Evolutionary conservation across 1,140 invertebrate species (phyloP).

Genomic region (Nephila pilipes): DNA sequence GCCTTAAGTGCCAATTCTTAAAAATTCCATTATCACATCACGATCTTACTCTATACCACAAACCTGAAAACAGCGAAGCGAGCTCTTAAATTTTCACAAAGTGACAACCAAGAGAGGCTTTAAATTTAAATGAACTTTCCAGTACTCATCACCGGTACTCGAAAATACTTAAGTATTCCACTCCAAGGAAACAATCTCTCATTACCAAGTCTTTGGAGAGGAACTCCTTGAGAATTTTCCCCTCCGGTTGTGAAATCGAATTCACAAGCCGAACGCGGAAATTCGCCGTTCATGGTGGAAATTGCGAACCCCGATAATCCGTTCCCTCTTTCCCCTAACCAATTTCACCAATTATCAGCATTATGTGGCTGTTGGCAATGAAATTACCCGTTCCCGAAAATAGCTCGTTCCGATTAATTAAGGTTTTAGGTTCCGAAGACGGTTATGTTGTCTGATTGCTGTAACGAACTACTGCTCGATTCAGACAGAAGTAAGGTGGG

Average conservation of each 20-base stretch:
- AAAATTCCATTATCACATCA: no score
- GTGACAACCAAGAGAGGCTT: background rate
- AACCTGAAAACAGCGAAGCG: no score
- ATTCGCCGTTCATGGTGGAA: slow-evolving; percentile 17
- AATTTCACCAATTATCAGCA: slow-evolving; percentile 32
- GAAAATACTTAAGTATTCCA: background rate
- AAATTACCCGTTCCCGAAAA: slow-evolving; percentile 13
- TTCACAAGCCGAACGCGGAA: background rate
- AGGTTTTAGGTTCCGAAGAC: slow-evolving; percentile 20
- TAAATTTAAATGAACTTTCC: slow-evolving; percentile 3
- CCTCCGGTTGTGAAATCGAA: slow-evolving; percentile 27
- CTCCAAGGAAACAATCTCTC: slow-evolving; percentile 5
- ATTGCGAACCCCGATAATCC: slow-evolving; percentile 19
- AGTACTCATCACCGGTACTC: background rate
- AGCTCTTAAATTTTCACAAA: background rate
- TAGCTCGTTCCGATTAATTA: slow-evolving; percentile 22
- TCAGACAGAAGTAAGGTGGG: background rate
- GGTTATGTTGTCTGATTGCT: slow-evolving; percentile 24
- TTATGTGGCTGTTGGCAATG: slow-evolving; percentile 37
- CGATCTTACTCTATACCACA: no score
- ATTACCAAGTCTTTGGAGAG: slow-evolving; percentile 3
- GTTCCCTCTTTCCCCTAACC: background rate
- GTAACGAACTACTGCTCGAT: background rate
- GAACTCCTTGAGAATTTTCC: slow-evolving; percentile 18
- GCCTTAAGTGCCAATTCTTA: no score